Base-by-base conservation (phyloP, 2,113 vertebrate genomes). In the Corythoichthys intestinalis region DNA sequence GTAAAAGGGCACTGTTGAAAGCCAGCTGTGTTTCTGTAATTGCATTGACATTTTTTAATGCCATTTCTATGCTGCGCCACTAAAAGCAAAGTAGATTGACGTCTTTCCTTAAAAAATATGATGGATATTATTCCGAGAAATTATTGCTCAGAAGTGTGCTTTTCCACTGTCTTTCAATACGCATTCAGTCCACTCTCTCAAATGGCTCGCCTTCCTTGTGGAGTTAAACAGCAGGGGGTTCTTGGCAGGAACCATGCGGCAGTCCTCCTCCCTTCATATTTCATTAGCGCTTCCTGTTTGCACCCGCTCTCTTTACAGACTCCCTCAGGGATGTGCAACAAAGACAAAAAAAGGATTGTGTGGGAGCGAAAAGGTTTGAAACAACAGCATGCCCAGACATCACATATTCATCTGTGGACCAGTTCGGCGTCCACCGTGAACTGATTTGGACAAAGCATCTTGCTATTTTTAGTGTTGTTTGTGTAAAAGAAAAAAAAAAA, bases 181-280 rank as follows among this genome's bases (percentile, higher is more conserved):
- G 47, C 35, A 65, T 57, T 57, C 6, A 59, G 17, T 49, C 13
- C 13, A n/a, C 14, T 28, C 60, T 74, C 46, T 41, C 10, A 39
- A 67, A 10, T 65, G 65, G 69, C 69, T 81, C 69, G 44, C 72
- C 77, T 71, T 59, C 50, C 62, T 48, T 54, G 47, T 60, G 59
- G 52, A 72, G 64, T 85, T 28, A 63, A 63, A 48, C 61, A 63
- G 61, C 61, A 47, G 61, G 61, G 67, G 77, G 66, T 56, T 70
- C 76, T 81, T 87, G 85, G 84, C 82, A 83, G 86, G 69, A 80
- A 84, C 77, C 85, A 79, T 80, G 81, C 62, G 63, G 80, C 74
- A 78, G 70, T 81, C 79, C 72, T 85, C 86, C 86, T 80, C 80
- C 85, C 84, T 88, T 88, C 87, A 89, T 88, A 87, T 80, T 87